Evolutionary conservation across 1,140 invertebrate genomes (phyloP).

Genomic region (Odontomachus brunneus): DNA sequence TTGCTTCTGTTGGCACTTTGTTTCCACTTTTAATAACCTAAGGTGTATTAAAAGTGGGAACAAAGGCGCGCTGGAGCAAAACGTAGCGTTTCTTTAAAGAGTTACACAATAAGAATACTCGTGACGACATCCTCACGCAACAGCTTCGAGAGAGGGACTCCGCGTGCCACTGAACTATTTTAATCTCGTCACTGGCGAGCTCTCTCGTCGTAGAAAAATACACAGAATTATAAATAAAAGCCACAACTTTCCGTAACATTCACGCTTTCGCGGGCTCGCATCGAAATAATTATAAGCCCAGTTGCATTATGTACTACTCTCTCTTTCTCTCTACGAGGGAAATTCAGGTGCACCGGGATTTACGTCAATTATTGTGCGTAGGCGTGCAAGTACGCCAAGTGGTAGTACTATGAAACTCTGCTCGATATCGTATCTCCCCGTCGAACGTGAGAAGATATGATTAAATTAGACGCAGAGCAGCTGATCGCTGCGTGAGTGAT

Average conservation of each 20-base stretch:
- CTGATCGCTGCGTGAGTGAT: slow-evolving; percentile 44
- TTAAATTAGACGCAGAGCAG: slow-evolving; percentile 55
- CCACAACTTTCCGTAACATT: not conserved
- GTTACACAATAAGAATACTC: not conserved
- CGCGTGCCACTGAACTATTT: slow-evolving; percentile 12
- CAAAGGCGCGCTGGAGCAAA: not conserved
- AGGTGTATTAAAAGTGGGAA: not conserved
- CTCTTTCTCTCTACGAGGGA: no score
- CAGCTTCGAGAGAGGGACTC: not conserved
- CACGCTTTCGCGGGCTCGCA: not conserved
- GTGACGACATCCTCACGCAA: not conserved
- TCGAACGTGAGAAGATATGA: slow-evolving; percentile 40
- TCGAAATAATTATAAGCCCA: not conserved
- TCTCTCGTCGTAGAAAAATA: not conserved
- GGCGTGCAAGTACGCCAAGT: not conserved
- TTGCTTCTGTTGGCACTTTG: no score
- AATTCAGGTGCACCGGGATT: slow-evolving; percentile 22
- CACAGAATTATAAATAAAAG: slow-evolving; percentile 18
- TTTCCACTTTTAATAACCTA: not conserved
- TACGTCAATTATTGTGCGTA: slow-evolving; percentile 29
- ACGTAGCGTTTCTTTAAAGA: not conserved
- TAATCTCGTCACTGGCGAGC: not conserved
- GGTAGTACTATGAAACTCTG: not conserved
- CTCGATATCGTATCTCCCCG: slow-evolving; percentile 31
- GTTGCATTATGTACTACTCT: not conserved